Evolutionary conservation across 1,140 invertebrate species (phyloP), one percentile per base, ranked within the genome.

Genomic region (Drosophila carrolli): DNA sequence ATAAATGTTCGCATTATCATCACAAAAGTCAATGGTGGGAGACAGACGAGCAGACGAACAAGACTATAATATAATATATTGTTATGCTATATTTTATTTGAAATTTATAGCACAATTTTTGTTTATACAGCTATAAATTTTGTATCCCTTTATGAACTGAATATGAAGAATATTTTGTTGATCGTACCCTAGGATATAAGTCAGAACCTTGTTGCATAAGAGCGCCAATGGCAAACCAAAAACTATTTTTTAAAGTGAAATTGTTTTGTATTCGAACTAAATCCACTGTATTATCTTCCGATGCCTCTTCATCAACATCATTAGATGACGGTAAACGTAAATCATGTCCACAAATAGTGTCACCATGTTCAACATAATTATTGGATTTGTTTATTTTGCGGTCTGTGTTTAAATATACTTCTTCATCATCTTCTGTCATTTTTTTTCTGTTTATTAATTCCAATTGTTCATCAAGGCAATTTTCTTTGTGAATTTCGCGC

Each of bases 151-250:
- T 32, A 10, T 32, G 27, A 4, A 32, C n/a, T 51, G 8, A 10
- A 10, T 35, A 35, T 14, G 10, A 10, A 14, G 13, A 14, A 10
- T 35, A 40, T 32, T 62, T 63, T 2, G 10, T 40, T 41, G 7
- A 38, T 61, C 67, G 41, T 90, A 91, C 90, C 96, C 96, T 96
- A 54, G 97, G 97, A 92, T 97, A 96, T 72, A 97, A 94, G 92
- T 97, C 96, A 73, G 96, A 97, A 74, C 97, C 97, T 94, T 98
- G 97, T 93, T 98, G 97, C 97, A 98, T 98, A 72, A 98, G 95
- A 9, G 97, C 97, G 54, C 97, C 97, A 75, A 98, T 96, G 11
- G 97, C 96, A 93, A 98, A 98, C 97, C 97, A 98, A 93, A 98
- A 96, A 93, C 95, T 96, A 93, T 97, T 97, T 83, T 83, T 90